Base-by-base conservation (phyloP, 2,888 invertebrate genomes). In the Muschampia plurimacula region DNA sequence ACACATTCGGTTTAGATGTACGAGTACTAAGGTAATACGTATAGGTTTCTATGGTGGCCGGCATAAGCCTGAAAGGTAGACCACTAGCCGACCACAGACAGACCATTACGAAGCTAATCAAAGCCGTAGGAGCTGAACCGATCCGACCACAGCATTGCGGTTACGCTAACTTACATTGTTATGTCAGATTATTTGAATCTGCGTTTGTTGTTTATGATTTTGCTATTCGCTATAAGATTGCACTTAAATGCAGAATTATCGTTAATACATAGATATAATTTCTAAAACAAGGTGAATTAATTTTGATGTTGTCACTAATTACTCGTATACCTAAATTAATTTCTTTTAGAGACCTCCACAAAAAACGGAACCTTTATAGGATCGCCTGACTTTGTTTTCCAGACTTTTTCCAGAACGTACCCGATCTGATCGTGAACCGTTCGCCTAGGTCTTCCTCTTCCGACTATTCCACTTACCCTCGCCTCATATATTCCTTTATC, bases 41-140 rank as follows among this genome's bases (percentile, higher is more conserved):
- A 66, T 15, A 67, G 28, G 22, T 12, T 59, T 57, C 44, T 41
- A 32, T 57, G 7, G 22, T 28, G 12, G 49, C 22, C 46, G 41
- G 44, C 36, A 62, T 49, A 66, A 71, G 70, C 65, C 57, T 7
- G 15, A 49, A 60, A 69, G 68, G 67, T 49, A 62, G 49, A 49
- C 62, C 62, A 59, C n/a, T 28, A 39, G 71, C 22, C 22, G 60
- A 59, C 71, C 71, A 66, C 71, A 72, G 41, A 36, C 62, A 72
- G 49, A 66, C 66, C 52, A 72, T 67, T 41, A 72, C 60, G 52
- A 41, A 52, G 46, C n/a, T 67, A 67, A 72, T 72, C 67, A 72
- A 67, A 72, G 67, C 52, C 28, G 46, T 46, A 66, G 39, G 60
- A 67, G 67, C 67, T 52, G 39, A 72, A 72, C 62, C 49, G 62